Evolutionary conservation across 2,888 invertebrate species (phyloP), one percentile per base, ranked within the genome.

Genomic region (Drosophila longiperda): DNA sequence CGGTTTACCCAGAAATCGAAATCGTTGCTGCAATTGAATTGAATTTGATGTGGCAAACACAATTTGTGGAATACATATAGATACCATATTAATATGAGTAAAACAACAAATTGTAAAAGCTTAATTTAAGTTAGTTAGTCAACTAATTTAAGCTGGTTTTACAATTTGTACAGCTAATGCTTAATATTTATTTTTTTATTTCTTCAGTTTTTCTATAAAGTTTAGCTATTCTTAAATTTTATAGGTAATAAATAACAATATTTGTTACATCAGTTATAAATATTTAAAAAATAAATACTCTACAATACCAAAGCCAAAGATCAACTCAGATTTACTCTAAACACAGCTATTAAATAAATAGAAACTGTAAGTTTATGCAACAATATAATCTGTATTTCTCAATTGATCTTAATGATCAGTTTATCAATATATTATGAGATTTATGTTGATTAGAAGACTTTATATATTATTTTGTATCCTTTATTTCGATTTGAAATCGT

Each of bases 1-100:
- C 26, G 26, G 42, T 50, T 76, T 71, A 65, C 5, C 42, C 15
- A 40, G 65, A 76, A 76, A 58, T 64, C 40, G 29, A 29, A 29
- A 29, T 29, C 6, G 29, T 29, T 36, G 23, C 8, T 8, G 11
- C 12, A 49, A 55, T n/a, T 0, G 12, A 15, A 57, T n/a, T 0
- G 12, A 15, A 42, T 33, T n/a, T 29, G 29, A 17, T 42, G 9
- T 12, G 9, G 26, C 5, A 20, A 17, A 1, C 12, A 34, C 26
- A 49, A 23, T 26, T 45, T 8, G 45, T 26, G 8, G 23, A 45
- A 45, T 45, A 23, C 15, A 45, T 45, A 45, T 23, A 45, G 4
- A 45, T 45, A 15, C 23, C 23, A 15, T 23, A 23, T 45, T 45
- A 23, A 23, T 45, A 23, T 8, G 4, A 23, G 23, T 8, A 15